A percentile compares a stretch with the other conserved stretches of the same genome.
These are phyloP conservation scores for Sinohyriopsis cumingii DNA, from an alignment of 2,888 invertebrate genomes.

Conservation along the genomic window DNA sequence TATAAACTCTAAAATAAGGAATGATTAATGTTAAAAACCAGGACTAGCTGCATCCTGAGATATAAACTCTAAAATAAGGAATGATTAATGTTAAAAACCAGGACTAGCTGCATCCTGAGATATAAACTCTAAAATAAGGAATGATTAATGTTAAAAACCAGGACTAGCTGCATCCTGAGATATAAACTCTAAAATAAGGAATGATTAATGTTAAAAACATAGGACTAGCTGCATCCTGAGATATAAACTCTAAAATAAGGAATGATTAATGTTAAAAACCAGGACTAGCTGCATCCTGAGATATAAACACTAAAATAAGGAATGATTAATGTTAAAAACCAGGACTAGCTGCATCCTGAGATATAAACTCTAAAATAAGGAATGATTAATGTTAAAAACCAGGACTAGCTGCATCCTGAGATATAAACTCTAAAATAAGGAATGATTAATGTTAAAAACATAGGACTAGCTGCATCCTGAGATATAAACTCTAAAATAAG, in stretches of 20 bases:
- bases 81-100: background rate
- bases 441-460: background rate
- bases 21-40: background rate
- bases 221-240: background rate
- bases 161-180: too few relatives aligned
- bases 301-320: too few relatives aligned
- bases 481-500: background rate
- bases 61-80: background rate
- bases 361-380: too few relatives aligned
- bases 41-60: background rate
- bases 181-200: too few relatives aligned
- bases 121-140: background rate
- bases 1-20: constrained; percentile 24
- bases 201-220: background rate
- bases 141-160: background rate
- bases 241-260: too few relatives aligned
- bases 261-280: too few relatives aligned
- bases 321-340: too few relatives aligned
- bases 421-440: background rate
- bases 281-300: too few relatives aligned
- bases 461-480: background rate
- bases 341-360: too few relatives aligned
- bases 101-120: too few relatives aligned
- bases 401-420: background rate
- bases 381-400: background rate